A percentile compares a stretch with the other conserved stretches of the same genome.
These are phyloP conservation scores for Argyrosomus japonicus DNA, from an alignment of 2,113 vertebrate species.

Conservation along the genomic window DNA sequence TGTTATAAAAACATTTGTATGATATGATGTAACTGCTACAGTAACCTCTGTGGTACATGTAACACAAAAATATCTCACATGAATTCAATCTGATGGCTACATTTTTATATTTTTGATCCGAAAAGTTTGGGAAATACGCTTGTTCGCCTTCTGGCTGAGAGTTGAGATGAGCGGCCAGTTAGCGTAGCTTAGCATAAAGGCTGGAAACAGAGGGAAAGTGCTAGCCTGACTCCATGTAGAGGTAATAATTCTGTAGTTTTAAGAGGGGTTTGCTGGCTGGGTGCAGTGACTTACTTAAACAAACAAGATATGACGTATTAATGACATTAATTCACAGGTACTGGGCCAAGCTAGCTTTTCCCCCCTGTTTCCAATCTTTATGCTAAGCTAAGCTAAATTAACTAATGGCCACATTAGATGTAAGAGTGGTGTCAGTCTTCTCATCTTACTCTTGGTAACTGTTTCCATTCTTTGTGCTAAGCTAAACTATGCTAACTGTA, in stretches of 20 bases:
- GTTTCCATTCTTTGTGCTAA: too few relatives aligned
- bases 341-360: too few relatives aligned
- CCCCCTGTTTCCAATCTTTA: neutral
- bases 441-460: too few relatives aligned
- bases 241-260: neutral
- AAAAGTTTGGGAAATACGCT: neutral
- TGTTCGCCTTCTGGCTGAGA: neutral
- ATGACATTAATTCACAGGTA: too few relatives aligned
- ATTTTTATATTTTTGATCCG: neutral
- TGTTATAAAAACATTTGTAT: neutral
- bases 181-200: slow-evolving; percentile 30
- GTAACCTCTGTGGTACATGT: neutral
- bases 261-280: neutral
- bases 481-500: neutral
- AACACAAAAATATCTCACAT: neutral
- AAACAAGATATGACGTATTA: neutral
- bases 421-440: too few relatives aligned
- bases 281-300: neutral
- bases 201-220: neutral
- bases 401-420: too few relatives aligned
- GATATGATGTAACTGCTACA: neutral
- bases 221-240: neutral
- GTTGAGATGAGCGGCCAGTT: too few relatives aligned
- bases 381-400: too few relatives aligned
- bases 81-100: neutral